Conservation (phyloP, 1,140 invertebrate species). For the Nasonia giraulti region DNA sequence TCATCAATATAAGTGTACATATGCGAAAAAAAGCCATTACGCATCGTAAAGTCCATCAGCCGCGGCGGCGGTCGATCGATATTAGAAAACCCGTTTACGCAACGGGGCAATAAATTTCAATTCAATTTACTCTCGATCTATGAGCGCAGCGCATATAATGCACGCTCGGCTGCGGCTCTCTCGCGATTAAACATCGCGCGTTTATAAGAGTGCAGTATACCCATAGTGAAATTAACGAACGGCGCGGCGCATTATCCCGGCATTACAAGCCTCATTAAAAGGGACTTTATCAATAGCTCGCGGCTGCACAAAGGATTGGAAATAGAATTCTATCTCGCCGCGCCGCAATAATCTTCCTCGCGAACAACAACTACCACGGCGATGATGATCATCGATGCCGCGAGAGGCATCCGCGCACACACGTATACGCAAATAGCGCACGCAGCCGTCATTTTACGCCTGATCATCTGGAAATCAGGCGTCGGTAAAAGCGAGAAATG, state of each 20-base stretch:
- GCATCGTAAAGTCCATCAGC: too few relatives aligned
- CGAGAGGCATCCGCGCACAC: background rate
- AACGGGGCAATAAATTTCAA: constrained; percentile 25
- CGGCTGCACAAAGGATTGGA: constrained; percentile 17
- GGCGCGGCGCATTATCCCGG: constrained; percentile 17
- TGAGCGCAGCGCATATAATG: background rate
- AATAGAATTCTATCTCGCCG: constrained; percentile 13
- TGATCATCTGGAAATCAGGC: constrained; percentile 46
- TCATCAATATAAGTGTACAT: too few relatives aligned
- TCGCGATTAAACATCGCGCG: background rate
- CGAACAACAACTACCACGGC: background rate
- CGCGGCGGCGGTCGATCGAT: background rate
- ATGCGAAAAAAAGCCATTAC: background rate
- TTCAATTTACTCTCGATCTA: constrained; percentile 15
- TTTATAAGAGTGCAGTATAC: background rate
- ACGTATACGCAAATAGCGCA: background rate
- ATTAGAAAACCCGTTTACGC: constrained; percentile 10
- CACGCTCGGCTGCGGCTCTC: too few relatives aligned
- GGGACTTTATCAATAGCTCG: constrained; percentile 45
- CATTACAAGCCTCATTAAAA: constrained; percentile 31
- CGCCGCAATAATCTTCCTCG: background rate
- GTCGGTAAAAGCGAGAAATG: constrained; percentile 48
- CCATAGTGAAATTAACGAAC: constrained; percentile 34
- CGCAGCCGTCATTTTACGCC: constrained; percentile 49
- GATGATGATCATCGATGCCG: background rate